Base-by-base conservation (phyloP, 2,113 vertebrate species). In the Zosterops hypoxanthus region DNA sequence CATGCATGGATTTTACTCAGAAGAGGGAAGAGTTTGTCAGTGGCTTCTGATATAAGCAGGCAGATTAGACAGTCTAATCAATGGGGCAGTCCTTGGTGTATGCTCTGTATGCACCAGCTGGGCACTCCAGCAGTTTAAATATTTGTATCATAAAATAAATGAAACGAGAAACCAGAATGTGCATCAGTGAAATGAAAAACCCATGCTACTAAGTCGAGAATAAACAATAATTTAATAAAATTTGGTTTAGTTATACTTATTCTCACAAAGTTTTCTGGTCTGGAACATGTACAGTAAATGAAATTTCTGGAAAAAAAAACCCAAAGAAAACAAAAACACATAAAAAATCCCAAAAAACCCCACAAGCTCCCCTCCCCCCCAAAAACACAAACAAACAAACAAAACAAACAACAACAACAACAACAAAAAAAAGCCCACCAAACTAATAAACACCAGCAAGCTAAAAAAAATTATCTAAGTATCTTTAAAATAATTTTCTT, bases 201-300 rank as follows among this genome's bases (percentile, higher is more conserved):
- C 7, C 47, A 21, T 12, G 8, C 29, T 78, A 17, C 17, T 83
- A 75, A 78, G 33, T 88, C 44, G 26, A 92, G 60, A 83, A 47
- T 79, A 93, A 96, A 82, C 59, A 93, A 66, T 59, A 83, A 50
- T 86, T 73, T 81, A 90, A 88, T 90, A 88, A 92, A 66, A 63
- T 86, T 77, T 70, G 3, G 7, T 81, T 88, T 47, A n/a, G 47
- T 66, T 88, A 23, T 72, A 56, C 61, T 90, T 82, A 75, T 60
- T 84, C 18, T 84, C 22, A 78, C 14, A 11, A 82, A 52, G 11
- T 52, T 90, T 96, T 90, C 59, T 83, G 24, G 4, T 59, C 52
- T 90, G 60, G 52, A 83, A 29, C 21, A 61, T 7, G 23, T 16
- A 82, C 18, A 5, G 71, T 24, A 88, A 87, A 82, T 72, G 14